phyloP scores from a whole-genome alignment of 2,797 vertebrate genomes.

The Salarias fasciatus region DNA sequence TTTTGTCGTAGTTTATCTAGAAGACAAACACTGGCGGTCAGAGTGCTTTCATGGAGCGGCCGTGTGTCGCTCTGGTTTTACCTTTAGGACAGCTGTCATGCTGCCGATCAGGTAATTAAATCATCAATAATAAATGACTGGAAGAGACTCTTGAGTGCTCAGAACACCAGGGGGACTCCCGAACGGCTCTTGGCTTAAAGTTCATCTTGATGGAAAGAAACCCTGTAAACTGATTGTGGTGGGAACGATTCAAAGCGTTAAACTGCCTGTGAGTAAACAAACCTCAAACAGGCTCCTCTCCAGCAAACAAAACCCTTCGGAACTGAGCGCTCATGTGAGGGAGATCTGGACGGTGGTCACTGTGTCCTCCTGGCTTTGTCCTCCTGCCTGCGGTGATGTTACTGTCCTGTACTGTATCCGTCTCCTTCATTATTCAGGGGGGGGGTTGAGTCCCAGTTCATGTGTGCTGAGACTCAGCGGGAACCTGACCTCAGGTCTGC shows the following conservation, averaged over 20 bases:
- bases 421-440: constrained; percentile 65
- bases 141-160: not conserved
- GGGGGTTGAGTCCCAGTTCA: too few relatives aligned
- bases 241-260: constrained; percentile 19
- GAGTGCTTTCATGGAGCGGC: too few relatives aligned
- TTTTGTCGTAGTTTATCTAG: too few relatives aligned
- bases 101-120: constrained; percentile 8
- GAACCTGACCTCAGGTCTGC: constrained; percentile 57
- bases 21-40: too few relatives aligned
- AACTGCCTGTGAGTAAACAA: constrained; percentile 26
- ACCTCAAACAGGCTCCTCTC: constrained; percentile 21
- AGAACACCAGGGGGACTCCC: not conserved
- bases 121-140: constrained; percentile 10
- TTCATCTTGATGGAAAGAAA: constrained; percentile 23
- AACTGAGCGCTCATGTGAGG: too few relatives aligned
- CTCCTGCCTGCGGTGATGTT: constrained; percentile 7
- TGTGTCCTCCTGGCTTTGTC: constrained; percentile 17
- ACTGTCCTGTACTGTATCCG: constrained; percentile 38
- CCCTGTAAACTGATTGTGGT: constrained; percentile 18
- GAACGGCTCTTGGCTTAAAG: not conserved
- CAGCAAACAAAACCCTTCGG: too few relatives aligned
- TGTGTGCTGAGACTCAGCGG: constrained; percentile 57
- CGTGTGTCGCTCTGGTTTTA: not conserved
- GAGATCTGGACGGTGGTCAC: too few relatives aligned
- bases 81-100: not conserved